A percentile compares a stretch with the other conserved stretches of the same genome.
Evolutionary conservation across 2,888 invertebrate species (phyloP).

Genomic region (Theretra japonica): DNA sequence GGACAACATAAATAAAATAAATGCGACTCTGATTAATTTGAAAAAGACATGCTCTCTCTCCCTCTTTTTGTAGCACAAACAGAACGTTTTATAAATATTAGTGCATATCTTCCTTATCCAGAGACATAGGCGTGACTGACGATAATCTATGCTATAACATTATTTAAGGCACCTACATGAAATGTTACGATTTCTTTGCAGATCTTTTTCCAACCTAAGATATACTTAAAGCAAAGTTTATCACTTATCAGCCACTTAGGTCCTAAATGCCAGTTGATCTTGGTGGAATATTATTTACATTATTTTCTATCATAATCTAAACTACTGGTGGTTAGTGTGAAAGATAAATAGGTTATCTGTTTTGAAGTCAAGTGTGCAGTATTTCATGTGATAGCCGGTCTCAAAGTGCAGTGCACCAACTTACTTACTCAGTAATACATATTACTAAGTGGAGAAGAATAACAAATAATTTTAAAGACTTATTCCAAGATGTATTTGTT

Average conservation of each 20-base stretch:
- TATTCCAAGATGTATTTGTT: neutral
- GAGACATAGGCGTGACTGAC: too few species aligned
- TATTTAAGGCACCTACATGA: too few species aligned
- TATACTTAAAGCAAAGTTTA: neutral
- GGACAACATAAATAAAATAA: too few species aligned
- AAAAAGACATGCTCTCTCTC: too few species aligned
- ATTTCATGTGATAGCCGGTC: neutral
- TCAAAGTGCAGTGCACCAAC: neutral
- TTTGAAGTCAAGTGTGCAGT: slow-evolving; percentile 7
- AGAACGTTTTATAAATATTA: too few species aligned
- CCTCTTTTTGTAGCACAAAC: too few species aligned
- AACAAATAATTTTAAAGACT: neutral
- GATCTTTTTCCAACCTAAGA: too few species aligned
- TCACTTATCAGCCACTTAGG: neutral
- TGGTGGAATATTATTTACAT: neutral
- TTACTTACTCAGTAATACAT: neutral
- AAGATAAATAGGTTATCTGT: slow-evolving; percentile 18
- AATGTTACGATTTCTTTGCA: too few species aligned
- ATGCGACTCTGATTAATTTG: too few species aligned
- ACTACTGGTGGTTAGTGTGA: neutral
- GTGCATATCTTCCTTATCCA: too few species aligned
- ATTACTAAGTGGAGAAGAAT: neutral
- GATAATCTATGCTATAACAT: too few species aligned
- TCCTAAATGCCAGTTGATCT: neutral
- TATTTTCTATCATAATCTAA: neutral